phyloP scores from a whole-genome alignment of 23 tunicate species.

The Ascidia mentula region DNA sequence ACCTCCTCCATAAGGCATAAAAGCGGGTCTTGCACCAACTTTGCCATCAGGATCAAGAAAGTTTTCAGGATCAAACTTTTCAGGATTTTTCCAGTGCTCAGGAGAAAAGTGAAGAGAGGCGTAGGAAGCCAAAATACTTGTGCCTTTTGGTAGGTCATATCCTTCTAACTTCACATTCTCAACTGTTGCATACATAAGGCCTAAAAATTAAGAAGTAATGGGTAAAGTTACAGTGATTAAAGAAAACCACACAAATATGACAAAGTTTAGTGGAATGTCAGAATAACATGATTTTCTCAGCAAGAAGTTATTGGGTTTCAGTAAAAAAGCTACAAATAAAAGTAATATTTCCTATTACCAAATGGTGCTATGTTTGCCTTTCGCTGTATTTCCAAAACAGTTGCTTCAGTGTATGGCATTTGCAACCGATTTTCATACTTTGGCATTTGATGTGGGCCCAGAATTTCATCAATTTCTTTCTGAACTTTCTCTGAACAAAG shows the following conservation, averaged over 20 bases:
- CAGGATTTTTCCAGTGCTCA: slow-evolving; percentile 35
- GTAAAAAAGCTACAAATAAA: no score
- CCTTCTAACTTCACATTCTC: neutral
- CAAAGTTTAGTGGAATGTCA: no score
- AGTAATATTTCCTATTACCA: no score
- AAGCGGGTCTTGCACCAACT: slow-evolving; percentile 27
- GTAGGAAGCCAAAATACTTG: neutral
- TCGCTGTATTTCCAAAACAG: neutral
- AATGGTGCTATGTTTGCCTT: neutral
- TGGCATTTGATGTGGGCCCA: neutral
- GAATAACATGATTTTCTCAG: no score
- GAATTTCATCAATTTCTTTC: neutral
- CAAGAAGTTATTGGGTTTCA: no score
- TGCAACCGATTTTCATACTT: neutral
- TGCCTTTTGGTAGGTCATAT: slow-evolving; percentile 30
- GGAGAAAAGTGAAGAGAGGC: slow-evolving; percentile 13
- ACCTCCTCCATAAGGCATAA: slow-evolving; percentile 39
- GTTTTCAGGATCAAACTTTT: slow-evolving; percentile 30
- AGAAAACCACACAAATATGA: no score
- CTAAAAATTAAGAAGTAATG: neutral
- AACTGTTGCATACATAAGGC: neutral
- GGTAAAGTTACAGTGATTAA: no score
- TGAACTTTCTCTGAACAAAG: neutral
- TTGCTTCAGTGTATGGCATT: slow-evolving; percentile 7
- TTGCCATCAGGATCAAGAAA: slow-evolving; percentile 24